phyloP scores from a whole-genome alignment of 92 coral and sea anemone genomes.

The Phymanthus crucifer region DNA sequence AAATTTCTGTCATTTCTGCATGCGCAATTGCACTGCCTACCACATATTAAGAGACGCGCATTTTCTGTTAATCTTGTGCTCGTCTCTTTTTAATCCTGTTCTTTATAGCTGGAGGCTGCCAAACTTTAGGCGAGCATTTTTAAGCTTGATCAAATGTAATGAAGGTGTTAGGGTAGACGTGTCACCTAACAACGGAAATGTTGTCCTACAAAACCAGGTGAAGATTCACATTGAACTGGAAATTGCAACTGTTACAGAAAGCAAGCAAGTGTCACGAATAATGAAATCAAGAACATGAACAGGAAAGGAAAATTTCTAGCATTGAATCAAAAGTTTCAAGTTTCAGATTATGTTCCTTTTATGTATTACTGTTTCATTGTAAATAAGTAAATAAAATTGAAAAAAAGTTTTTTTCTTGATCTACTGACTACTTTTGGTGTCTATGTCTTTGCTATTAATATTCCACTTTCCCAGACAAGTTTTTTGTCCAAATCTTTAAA shows the following conservation, averaged over 20 bases:
- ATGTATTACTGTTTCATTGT: too few relatives aligned
- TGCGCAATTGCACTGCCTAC: slow-evolving; percentile 30
- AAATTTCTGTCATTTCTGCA: slow-evolving; percentile 43
- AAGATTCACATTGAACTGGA: slow-evolving; percentile 18
- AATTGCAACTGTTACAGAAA: slow-evolving; percentile 15
- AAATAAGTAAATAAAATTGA: too few relatives aligned
- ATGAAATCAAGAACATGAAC: not conserved
- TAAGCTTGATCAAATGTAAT: slow-evolving; percentile 19
- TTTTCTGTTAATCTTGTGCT: slow-evolving; percentile 44
- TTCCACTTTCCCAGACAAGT: too few relatives aligned
- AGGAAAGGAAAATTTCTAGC: not conserved
- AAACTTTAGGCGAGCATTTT: slow-evolving; percentile 35
- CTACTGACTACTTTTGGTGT: too few relatives aligned
- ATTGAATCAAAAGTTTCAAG: too few relatives aligned
- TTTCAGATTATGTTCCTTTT: too few relatives aligned
- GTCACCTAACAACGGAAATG: not conserved
- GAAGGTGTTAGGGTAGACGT: slow-evolving; percentile 27
- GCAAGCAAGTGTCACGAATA: not conserved
- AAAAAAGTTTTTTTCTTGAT: too few relatives aligned
- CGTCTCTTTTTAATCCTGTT: slow-evolving; percentile 39
- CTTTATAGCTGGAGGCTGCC: slow-evolving; percentile 54
- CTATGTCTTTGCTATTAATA: too few relatives aligned
- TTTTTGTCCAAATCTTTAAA: too few relatives aligned
- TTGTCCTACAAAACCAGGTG: not conserved
- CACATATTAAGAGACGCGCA: slow-evolving; percentile 51